These are phyloP conservation scores for Sarcophaga rosellei DNA, from an alignment of 2,888 invertebrate genomes.

Conservation along the genomic window DNA sequence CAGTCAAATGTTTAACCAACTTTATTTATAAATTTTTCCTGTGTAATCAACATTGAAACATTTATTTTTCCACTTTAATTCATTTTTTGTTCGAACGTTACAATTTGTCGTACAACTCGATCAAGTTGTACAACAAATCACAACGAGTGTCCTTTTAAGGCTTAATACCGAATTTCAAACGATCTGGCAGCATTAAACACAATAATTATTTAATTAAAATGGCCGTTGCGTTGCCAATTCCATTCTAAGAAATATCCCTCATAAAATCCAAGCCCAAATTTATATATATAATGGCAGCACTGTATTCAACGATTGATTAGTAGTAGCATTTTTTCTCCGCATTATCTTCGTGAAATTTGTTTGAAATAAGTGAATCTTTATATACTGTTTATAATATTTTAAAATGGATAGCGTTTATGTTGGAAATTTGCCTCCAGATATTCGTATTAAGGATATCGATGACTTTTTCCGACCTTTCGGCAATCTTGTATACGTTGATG, in stretches of 20 bases:
- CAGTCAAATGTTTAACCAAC: too few species aligned
- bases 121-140: too few species aligned
- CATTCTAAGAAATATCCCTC: background rate
- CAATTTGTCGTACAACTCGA: too few species aligned
- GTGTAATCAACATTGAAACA: too few species aligned
- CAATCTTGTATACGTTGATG: conserved; percentile 54
- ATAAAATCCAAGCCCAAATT: background rate
- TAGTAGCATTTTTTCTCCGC: conserved; percentile 25
- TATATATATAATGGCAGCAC: background rate
- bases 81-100: too few species aligned
- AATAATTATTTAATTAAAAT: background rate
- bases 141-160: background rate
- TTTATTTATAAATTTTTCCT: too few species aligned
- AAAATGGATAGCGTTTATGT: conserved; percentile 60
- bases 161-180: background rate
- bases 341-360: background rate
- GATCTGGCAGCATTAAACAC: background rate
- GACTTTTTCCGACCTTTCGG: conserved; percentile 63
- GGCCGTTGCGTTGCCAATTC: background rate
- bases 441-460: conserved; percentile 62
- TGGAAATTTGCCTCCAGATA: conserved; percentile 62
- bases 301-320: background rate
- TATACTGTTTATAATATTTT: background rate
- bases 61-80: too few species aligned
- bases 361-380: background rate